Evolutionary conservation across 1,140 invertebrate genomes (phyloP).

Genomic region (Ephestia elutella): DNA sequence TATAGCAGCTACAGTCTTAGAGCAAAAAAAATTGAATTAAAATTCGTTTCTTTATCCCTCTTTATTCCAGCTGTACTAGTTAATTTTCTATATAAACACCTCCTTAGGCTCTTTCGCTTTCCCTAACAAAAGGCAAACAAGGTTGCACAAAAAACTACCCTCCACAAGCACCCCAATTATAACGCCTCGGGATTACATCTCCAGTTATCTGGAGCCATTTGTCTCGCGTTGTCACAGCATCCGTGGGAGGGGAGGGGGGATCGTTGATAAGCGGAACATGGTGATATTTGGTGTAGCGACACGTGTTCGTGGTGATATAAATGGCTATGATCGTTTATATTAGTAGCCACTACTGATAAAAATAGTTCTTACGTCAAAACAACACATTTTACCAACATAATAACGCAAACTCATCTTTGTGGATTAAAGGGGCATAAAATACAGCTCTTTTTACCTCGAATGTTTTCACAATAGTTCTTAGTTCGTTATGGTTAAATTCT

Average conservation of each 20-base stretch:
- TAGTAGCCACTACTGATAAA: neutral
- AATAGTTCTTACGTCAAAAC: too few species aligned
- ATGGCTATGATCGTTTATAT: neutral
- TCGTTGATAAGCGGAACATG: slow-evolving; percentile 1
- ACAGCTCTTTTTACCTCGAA: too few species aligned
- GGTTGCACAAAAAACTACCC: neutral
- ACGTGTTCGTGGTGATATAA: neutral
- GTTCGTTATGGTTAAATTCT: too few species aligned
- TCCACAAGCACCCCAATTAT: slow-evolving; percentile 8
- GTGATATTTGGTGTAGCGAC: slow-evolving; percentile 20
- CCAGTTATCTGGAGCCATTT: slow-evolving; percentile 30
- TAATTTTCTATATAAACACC: too few species aligned
- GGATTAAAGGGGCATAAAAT: too few species aligned
- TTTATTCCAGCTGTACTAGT: too few species aligned
- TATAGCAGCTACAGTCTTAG: too few species aligned
- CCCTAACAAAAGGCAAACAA: neutral
- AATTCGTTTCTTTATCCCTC: too few species aligned
- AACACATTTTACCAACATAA: too few species aligned
- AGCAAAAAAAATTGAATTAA: too few species aligned
- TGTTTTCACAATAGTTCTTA: too few species aligned
- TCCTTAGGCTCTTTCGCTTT: neutral
- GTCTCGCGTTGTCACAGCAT: slow-evolving; percentile 40
- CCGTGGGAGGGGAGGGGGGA: slow-evolving; percentile 18
- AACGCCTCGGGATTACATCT: slow-evolving; percentile 2
- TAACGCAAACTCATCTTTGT: too few species aligned